Base-by-base conservation (phyloP, 1,140 invertebrate genomes). In the Sitophilus oryzae region DNA sequence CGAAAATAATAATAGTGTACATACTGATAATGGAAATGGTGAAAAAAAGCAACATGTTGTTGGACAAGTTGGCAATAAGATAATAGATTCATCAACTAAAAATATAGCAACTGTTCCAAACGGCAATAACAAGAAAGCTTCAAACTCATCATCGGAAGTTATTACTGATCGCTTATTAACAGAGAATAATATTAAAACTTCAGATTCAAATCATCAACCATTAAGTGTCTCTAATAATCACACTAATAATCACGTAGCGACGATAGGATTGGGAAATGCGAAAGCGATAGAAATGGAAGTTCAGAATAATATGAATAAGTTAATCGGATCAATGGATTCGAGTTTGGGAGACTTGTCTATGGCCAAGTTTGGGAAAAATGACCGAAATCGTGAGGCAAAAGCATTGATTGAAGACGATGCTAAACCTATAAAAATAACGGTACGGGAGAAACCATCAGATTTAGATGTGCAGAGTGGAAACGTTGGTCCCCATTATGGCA, bases 381-480 rank as follows among this genome's bases (percentile, higher is more conserved):
- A 68, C 18, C 60, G 57, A 40, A 59, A 62, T 8, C 51, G 44
- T 16, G 63, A 68, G 35, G 62, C 62, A 14, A 50, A 63, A 40
- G 66, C 67, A 18, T 59, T 72, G 4, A 58, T 72, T 23, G 65
- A 60, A 1, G 54, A 60, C 19, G 68, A 71, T 52, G 69, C 71
- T 0, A 63, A 67, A 59, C 70, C 70, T 2, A 69, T 72, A 36
- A 56, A 60, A 41, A 72, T 72, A 15, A 62, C 59, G 4, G 70
- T 72, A 2, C 65, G 64, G 47, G 70, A 71, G 41, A 71, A 69
- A 52, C 65, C 67, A 0, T 54, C 55, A 2, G 63, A 70, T 50
- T 44, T 68, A 15, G 69, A 72, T 15, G 70, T 72, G 30, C 65
- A 71, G 52, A 71, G 69, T 59, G 69, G 69, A 1, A 72, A 72